Conservation (phyloP, 2,888 invertebrate genomes). For the Dermolepida albohirtum region DNA sequence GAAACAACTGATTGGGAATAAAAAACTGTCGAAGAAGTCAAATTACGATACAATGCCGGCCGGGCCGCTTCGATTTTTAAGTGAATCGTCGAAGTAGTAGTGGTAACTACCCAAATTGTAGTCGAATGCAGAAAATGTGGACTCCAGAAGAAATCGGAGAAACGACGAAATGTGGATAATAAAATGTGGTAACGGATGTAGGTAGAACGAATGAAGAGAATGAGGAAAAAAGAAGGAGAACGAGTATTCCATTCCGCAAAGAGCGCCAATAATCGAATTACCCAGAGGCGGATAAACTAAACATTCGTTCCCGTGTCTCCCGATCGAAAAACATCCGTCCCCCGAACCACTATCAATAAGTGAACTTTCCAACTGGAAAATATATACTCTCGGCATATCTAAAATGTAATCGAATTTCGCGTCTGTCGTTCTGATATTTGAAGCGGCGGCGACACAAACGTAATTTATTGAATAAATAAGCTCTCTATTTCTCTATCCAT, state of each 20-base stretch:
- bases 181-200: slow-evolving; percentile 30
- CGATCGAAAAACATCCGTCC: slow-evolving; percentile 55
- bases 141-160: slow-evolving; percentile 16
- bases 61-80: slow-evolving; percentile 39
- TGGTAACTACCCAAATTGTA: slow-evolving; percentile 2
- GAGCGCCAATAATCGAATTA: slow-evolving; percentile 59
- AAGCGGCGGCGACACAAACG: slow-evolving; percentile 42
- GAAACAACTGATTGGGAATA: slow-evolving; percentile 42
- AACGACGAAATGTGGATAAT: slow-evolving; percentile 37
- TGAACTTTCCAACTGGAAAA: slow-evolving; percentile 57
- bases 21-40: slow-evolving; percentile 48
- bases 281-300: slow-evolving; percentile 57
- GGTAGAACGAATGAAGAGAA: slow-evolving; percentile 12
- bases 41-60: slow-evolving; percentile 48
- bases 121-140: slow-evolving; percentile 2
- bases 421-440: slow-evolving; percentile 47
- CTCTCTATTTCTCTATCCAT: slow-evolving; percentile 33
- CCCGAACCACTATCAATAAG: slow-evolving; percentile 55
- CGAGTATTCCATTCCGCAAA: slow-evolving; percentile 50
- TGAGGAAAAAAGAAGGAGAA: slow-evolving; percentile 20
- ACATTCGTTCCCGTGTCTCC: slow-evolving; percentile 56
- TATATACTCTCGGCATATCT: slow-evolving; percentile 52
- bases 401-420: slow-evolving; percentile 55
- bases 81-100: slow-evolving; percentile 45
- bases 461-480: slow-evolving; percentile 43